Percentiles rank a stretch among this genome's conserved stretches.
phyloP scores from a whole-genome alignment of 2,888 invertebrate genomes.

The Copidosoma aretas region DNA sequence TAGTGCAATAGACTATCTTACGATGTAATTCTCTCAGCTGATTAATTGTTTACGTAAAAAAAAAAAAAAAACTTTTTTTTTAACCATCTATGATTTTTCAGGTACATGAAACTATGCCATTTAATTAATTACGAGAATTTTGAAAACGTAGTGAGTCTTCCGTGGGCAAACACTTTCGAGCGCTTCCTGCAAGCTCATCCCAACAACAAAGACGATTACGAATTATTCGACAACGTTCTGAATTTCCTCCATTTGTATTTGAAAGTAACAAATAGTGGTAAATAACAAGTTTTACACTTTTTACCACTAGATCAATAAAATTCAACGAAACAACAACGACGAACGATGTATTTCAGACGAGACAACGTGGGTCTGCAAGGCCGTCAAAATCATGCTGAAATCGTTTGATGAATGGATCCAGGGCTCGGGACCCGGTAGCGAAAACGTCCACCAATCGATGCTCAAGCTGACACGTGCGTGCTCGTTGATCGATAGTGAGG shows the following conservation, averaged over 20 bases:
- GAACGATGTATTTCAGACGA: constrained; percentile 42
- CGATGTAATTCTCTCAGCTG: constrained; percentile 63
- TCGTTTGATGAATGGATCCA: constrained; percentile 53
- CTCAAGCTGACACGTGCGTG: constrained; percentile 55
- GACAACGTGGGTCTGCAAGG: constrained; percentile 50
- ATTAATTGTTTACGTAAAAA: background rate
- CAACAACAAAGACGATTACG: constrained; percentile 70
- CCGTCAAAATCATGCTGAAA: constrained; percentile 55
- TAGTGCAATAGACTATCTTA: constrained; percentile 66
- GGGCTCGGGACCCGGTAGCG: constrained; percentile 51
- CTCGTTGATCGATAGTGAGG: constrained; percentile 43
- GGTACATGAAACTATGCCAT: constrained; percentile 63
- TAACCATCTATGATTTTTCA: constrained; percentile 46
- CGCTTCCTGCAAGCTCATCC: constrained; percentile 72
- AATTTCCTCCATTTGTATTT: constrained; percentile 59
- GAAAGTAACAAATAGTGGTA: constrained; percentile 50
- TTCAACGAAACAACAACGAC: background rate
- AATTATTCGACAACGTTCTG: constrained; percentile 66
- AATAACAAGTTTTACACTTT: background rate
- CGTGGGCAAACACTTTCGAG: constrained; percentile 70
- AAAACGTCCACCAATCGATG: constrained; percentile 55
- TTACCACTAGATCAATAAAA: background rate
- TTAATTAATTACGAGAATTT: constrained; percentile 53
- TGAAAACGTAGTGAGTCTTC: constrained; percentile 63
- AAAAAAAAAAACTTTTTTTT: background rate